Base-by-base conservation (phyloP, 53 echinoderm and acorn worm genomes). In the Mesocentrotus franciscanus region DNA sequence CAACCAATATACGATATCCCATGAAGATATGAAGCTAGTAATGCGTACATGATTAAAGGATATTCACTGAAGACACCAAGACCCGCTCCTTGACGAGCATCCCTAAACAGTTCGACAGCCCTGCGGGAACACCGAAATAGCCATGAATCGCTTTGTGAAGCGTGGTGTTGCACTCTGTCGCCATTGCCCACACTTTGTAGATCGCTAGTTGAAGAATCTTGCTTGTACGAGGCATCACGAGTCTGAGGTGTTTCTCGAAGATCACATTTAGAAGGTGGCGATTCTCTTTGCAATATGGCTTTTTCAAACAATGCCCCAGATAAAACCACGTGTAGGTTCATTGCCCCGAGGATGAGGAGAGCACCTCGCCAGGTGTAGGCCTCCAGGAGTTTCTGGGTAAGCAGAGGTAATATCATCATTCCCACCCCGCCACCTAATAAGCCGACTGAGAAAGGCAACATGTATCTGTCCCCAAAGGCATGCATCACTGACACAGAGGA, bases 331-430 rank as follows among this genome's bases (percentile, higher is more conserved):
- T 91, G 62, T 13, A 91, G 91, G 66, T 91, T 91, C 8, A 91
- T 10, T 66, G 62, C 91, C 20, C 91, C 91, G 8, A 91, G 70
- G 36, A 64, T 68, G 33, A 91, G 61, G 10, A 91, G 64, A 15
- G 66, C 29, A 10, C 91, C 91, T 66, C 91, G 91, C 91, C 91
- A 91, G 18, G 33, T 56, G 91, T 91, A 91, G 14, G 66, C 66
- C 30, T 91, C 34, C 1, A 91, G 39, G 7, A 91, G 66, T 35
- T 66, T 61, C 91, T 62, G 62, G 10, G 91, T 34, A 3, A 91
- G 66, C 18, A 91, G 10, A 6, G 91, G 91, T 36, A 91, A 33
- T 5, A 66, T 20, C 42, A 91, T 62, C 64, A 91, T 91, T 10
- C 91, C 91, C 32, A 91, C 66, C 26, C 91, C 91, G 18, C 32